Evolutionary conservation across 2,113 vertebrate genomes (phyloP).

Genomic region (Macaca fascicularis): DNA sequence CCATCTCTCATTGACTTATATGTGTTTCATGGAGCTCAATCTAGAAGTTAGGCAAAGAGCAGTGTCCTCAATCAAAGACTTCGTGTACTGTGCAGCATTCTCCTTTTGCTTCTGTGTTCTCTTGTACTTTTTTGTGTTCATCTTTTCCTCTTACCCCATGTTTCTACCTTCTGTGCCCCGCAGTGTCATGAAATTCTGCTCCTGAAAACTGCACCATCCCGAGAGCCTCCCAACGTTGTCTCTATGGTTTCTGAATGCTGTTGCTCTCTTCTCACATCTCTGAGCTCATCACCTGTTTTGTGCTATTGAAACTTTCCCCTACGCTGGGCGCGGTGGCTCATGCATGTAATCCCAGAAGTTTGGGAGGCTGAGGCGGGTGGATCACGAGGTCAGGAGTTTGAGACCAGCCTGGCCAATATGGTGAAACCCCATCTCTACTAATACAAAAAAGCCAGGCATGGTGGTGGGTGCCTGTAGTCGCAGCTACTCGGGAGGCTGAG

Average conservation of each 20-base stretch:
- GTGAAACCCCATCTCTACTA: too few relatives aligned
- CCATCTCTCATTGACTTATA: not conserved
- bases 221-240: rapidly evolving
- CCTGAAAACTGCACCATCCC: not conserved
- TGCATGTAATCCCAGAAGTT: too few relatives aligned
- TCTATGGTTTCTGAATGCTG: not conserved
- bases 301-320: not conserved
- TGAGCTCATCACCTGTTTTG: not conserved
- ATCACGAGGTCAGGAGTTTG: too few relatives aligned
- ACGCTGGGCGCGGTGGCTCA: too few relatives aligned
- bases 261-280: not conserved
- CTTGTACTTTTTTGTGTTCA: not conserved
- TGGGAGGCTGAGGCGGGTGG: too few relatives aligned
- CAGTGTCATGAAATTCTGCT: not conserved
- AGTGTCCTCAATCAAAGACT: not conserved
- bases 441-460: too few relatives aligned
- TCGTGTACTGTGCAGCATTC: not conserved
- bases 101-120: not conserved
- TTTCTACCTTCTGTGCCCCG: not conserved
- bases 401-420: too few relatives aligned
- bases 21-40: not conserved
- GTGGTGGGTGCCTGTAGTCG: too few relatives aligned
- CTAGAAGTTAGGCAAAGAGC: not conserved
- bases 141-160: not conserved
- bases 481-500: too few relatives aligned